A percentile compares a stretch with the other conserved stretches of the same genome.
Conservation (phyloP, 2,113 vertebrate species). For the Delphinus delphis region DNA sequence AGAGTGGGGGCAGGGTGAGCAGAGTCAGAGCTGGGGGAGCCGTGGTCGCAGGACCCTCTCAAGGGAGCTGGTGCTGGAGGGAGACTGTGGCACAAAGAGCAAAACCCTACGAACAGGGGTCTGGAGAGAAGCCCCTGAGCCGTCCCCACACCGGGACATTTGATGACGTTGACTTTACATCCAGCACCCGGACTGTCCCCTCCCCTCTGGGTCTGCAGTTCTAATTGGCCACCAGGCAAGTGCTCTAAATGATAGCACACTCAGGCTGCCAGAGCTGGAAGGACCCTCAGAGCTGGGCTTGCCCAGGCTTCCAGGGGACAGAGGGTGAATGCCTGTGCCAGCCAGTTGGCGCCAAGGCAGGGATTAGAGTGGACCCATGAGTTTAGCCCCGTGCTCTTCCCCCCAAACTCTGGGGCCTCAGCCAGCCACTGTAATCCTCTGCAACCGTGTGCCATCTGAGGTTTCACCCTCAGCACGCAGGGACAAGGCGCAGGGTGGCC, state of each 20-base stretch:
- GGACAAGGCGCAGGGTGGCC: not conserved
- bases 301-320: not conserved
- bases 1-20: not conserved
- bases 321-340: not conserved
- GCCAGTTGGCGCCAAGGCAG: not conserved
- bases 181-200: not conserved
- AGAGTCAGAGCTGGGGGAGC: not conserved
- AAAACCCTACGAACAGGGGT: not conserved
- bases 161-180: not conserved
- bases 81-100: not conserved
- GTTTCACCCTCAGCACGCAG: not conserved
- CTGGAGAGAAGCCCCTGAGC: not conserved
- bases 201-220: not conserved
- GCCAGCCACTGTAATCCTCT: constrained; percentile 1
- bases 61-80: not conserved
- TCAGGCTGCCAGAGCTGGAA: not conserved
- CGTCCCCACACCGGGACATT: accelerated
- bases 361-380: not conserved
- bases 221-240: not conserved
- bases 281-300: not conserved
- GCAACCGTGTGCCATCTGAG: not conserved
- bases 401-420: not conserved
- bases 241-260: accelerated
- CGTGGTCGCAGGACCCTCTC: not conserved
- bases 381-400: not conserved